Evolutionary conservation across 2,888 invertebrate species (phyloP), one percentile per base, ranked within the genome.

Genomic region (Heteromurus nitidus): DNA sequence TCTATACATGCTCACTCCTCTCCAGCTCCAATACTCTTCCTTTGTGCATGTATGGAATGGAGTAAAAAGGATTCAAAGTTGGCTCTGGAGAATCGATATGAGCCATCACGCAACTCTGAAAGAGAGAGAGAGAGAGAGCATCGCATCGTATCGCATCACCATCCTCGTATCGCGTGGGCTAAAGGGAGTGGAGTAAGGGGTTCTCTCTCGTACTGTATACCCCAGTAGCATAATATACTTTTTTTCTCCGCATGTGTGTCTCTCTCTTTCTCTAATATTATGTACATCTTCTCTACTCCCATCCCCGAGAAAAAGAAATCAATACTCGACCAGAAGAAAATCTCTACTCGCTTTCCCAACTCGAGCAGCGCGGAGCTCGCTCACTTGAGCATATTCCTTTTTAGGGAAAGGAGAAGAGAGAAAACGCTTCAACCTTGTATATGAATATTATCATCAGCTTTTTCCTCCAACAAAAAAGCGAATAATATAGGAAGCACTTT

Each of bases 51-150:
- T 11, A n/a, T 50, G 7, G 20, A 3, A 50, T n/a, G 55, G 55
- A 55, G 55, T 9, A 22, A 16, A 47, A 73, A 50, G 62, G 64
- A 55, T 55, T 55, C 55, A 55, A 55, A 55, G 55, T 55, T 55
- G 55, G 55, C 55, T 55, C 55, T 55, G 55, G 60, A 53, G 73
- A 73, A 73, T 73, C 73, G 73, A 73, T 73, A 73, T 73, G 62
- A 73, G 73, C 73, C 73, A 73, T 73, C 73, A 73, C 73, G 73
- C 73, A 73, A 73, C 73, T 73, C 64, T 55, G 55, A 44, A 44
- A 44, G 44, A 44, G n/a, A n/a, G n/a, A n/a, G n/a, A n/a, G n/a
- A n/a, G n/a, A 13, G 47, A 55, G 55, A 55, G 55, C 55, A 55
- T 55, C 55, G 11, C 26, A n/a, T n/a, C n/a, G n/a, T n/a, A n/a